phyloP scores from a whole-genome alignment of 2,888 invertebrate species.

The Cantharis rustica region DNA sequence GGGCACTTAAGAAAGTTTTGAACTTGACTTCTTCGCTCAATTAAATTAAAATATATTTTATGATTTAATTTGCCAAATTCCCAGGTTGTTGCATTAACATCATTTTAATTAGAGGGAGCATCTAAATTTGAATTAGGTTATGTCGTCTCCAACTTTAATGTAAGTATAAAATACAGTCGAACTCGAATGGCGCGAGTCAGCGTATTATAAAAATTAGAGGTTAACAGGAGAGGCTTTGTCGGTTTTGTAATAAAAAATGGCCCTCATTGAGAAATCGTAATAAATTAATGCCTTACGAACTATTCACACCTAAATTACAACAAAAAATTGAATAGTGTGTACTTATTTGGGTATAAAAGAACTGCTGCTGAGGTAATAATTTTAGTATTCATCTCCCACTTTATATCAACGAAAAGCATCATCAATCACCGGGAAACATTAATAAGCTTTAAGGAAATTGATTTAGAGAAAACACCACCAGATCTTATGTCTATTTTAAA shows the following conservation, averaged over 20 bases:
- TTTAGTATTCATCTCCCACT: slow-evolving; percentile 35
- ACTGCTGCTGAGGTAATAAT: slow-evolving; percentile 32
- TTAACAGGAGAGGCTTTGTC: neutral
- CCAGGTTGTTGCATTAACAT: neutral
- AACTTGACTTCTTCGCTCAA: neutral
- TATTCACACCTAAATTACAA: slow-evolving; percentile 7
- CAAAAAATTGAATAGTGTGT: slow-evolving; percentile 16
- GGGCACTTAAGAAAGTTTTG: neutral
- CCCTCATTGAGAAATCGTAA: neutral
- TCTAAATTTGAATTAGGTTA: neutral
- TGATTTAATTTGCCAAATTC: neutral
- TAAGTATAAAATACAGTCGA: neutral
- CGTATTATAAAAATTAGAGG: neutral
- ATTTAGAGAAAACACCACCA: slow-evolving; percentile 36
- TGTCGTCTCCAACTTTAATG: neutral
- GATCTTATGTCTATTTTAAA: slow-evolving; percentile 37
- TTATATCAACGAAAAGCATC: slow-evolving; percentile 33
- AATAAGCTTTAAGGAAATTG: slow-evolving; percentile 43
- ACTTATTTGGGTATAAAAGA: slow-evolving; percentile 17
- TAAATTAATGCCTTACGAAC: slow-evolving; percentile 14
- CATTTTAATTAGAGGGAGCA: neutral
- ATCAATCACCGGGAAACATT: slow-evolving; percentile 40
- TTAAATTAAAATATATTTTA: neutral
- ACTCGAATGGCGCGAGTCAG: neutral
- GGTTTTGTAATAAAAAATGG: neutral